A percentile compares a stretch with the other conserved stretches of the same genome.
Evolutionary conservation across 2,888 invertebrate genomes (phyloP).

Genomic region (Mongoloraphidia duomilia): DNA sequence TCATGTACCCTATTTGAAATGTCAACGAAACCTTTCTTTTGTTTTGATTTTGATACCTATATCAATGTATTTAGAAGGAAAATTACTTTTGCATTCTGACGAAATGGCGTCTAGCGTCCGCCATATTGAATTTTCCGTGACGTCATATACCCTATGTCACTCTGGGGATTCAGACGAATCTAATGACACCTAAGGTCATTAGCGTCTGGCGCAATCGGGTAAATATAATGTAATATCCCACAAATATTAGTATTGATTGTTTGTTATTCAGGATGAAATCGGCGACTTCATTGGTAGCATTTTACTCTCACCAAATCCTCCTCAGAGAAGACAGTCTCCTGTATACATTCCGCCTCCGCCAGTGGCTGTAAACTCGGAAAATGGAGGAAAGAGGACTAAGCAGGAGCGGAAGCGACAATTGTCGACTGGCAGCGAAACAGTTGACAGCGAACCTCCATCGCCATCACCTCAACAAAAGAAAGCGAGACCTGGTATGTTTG

Average conservation of each 20-base stretch:
- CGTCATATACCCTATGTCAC: no score
- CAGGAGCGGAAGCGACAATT: conserved; percentile 34
- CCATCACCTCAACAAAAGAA: conserved; percentile 27
- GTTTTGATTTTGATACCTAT: no score
- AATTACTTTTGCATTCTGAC: no score
- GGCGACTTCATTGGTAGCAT: conserved; percentile 47
- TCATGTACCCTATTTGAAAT: no score
- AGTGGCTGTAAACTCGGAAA: conserved; percentile 17
- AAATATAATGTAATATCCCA: neutral
- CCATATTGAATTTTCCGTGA: no score
- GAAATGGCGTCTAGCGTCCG: no score
- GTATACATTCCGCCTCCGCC: conserved; percentile 22
- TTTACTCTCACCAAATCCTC: conserved; percentile 40
- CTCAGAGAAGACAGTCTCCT: conserved; percentile 32
- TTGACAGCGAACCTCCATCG: conserved; percentile 35
- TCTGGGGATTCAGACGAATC: no score
- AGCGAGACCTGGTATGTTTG: conserved; percentile 26
- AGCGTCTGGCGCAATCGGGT: neutral
- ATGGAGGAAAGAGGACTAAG: conserved; percentile 18
- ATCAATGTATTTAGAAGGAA: no score
- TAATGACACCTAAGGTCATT: no score
- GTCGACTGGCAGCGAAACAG: conserved; percentile 32
- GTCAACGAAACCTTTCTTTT: no score
- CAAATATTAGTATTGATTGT: neutral
- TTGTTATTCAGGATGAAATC: conserved; percentile 40